These are phyloP conservation scores for Andricus curvator DNA, from an alignment of 2,888 invertebrate species.

Conservation along the genomic window DNA sequence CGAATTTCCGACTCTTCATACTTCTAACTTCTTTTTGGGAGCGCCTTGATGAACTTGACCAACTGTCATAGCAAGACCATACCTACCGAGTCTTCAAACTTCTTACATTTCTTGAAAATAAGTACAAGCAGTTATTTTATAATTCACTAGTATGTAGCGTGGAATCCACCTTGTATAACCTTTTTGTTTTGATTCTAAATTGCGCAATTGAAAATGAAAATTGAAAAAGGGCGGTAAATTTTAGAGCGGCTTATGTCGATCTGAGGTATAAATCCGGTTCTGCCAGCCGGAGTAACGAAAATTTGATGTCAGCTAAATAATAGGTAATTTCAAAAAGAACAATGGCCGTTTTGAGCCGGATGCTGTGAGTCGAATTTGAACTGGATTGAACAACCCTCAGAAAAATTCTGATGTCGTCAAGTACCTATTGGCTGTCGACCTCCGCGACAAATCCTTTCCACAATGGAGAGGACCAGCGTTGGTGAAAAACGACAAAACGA, in stretches of 20 bases:
- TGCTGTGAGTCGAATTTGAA: conserved; percentile 15
- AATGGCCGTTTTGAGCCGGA: conserved; percentile 16
- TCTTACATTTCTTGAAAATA: too few relatives aligned
- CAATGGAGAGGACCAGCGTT: conserved; percentile 52
- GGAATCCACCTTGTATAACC: too few relatives aligned
- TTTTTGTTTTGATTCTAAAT: too few relatives aligned
- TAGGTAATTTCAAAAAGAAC: conserved; percentile 6
- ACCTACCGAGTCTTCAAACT: not conserved
- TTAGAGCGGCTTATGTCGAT: too few relatives aligned
- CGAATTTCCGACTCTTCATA: not conserved
- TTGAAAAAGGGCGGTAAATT: too few relatives aligned
- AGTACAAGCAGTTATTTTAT: too few relatives aligned
- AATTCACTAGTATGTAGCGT: too few relatives aligned
- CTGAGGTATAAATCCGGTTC: too few relatives aligned
- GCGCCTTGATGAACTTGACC: too few relatives aligned
- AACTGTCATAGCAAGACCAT: conserved; percentile 52
- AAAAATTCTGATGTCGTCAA: conserved; percentile 37
- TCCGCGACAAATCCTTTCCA: conserved; percentile 53
- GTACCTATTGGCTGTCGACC: conserved; percentile 40
- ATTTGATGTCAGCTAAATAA: not conserved
- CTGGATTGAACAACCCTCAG: conserved; percentile 27
- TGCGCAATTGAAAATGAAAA: too few relatives aligned
- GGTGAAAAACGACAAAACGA: conserved; percentile 50
- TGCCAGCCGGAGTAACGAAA: too few relatives aligned
- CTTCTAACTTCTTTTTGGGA: too few relatives aligned